Percentiles rank a stretch among this genome's conserved stretches.
Conservation (phyloP, 2,113 vertebrate genomes). For the Bubo scandiacus region DNA sequence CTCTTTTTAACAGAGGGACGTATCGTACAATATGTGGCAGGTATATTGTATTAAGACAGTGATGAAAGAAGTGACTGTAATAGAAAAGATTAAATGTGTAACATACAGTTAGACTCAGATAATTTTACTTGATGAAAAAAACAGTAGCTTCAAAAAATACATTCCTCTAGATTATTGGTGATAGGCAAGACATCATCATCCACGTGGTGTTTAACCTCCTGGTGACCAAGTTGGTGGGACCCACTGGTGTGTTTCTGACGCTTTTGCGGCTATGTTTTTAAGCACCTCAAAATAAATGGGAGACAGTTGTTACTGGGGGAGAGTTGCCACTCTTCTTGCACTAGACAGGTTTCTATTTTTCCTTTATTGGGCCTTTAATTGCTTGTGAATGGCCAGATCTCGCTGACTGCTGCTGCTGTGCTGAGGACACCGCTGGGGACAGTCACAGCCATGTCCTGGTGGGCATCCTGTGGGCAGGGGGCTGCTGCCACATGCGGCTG, state of each 20-base stretch:
- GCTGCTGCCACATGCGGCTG: background rate
- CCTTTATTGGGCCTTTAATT: background rate
- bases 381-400: background rate
- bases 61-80: background rate
- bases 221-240: background rate
- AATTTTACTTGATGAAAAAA: background rate
- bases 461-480: background rate
- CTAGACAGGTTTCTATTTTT: background rate
- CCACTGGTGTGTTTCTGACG: background rate
- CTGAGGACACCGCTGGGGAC: accelerated
- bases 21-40: background rate
- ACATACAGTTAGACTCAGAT: background rate
- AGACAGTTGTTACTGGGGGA: background rate
- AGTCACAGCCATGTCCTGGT: accelerated
- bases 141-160: background rate
- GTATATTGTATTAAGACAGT: background rate
- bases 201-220: background rate
- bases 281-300: background rate
- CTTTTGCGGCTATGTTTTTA: background rate
- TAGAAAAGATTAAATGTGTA: background rate
- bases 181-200: background rate
- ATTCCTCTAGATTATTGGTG: background rate
- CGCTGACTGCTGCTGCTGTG: background rate
- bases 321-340: background rate
- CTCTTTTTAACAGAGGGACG: background rate